Percentiles rank a stretch among this genome's conserved stretches.
Evolutionary conservation across 2,113 vertebrate genomes (phyloP).

Genomic region (Eretmochelys imbricata): DNA sequence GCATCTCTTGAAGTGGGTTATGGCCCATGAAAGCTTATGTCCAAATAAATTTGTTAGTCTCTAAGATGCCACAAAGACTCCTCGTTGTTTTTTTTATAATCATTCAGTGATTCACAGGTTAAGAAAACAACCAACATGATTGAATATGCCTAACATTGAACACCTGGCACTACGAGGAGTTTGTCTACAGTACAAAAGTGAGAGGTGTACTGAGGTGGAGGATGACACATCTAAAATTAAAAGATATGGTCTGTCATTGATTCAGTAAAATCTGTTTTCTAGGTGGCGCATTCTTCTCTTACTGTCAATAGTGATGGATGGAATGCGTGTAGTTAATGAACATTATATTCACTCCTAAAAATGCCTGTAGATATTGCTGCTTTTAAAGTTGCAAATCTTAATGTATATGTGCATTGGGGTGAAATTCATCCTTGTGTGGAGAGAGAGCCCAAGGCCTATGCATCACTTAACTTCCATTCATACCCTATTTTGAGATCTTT

Average conservation of each 20-base stretch:
- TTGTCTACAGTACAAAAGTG: background rate
- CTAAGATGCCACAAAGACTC: too few species aligned
- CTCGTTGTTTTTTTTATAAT: background rate
- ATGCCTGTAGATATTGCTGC: background rate
- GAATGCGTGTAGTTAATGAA: background rate
- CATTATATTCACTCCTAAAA: background rate
- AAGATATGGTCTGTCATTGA: background rate
- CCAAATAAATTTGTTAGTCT: too few species aligned
- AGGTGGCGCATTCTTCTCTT: background rate
- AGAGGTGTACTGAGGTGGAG: background rate
- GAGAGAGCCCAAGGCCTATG: rapidly evolving
- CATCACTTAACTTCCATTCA: background rate
- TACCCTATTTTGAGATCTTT: background rate
- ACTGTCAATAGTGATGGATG: background rate
- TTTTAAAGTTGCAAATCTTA: background rate
- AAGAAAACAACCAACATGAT: background rate
- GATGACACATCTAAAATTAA: background rate
- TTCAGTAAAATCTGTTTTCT: background rate
- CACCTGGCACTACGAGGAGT: background rate
- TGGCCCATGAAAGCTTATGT: too few species aligned
- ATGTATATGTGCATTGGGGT: background rate
- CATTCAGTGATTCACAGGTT: background rate
- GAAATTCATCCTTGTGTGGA: background rate
- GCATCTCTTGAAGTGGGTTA: too few species aligned
- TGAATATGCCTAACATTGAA: background rate